Evolutionary conservation across 2,888 invertebrate genomes (phyloP).

Genomic region (Cistogaster globosa): DNA sequence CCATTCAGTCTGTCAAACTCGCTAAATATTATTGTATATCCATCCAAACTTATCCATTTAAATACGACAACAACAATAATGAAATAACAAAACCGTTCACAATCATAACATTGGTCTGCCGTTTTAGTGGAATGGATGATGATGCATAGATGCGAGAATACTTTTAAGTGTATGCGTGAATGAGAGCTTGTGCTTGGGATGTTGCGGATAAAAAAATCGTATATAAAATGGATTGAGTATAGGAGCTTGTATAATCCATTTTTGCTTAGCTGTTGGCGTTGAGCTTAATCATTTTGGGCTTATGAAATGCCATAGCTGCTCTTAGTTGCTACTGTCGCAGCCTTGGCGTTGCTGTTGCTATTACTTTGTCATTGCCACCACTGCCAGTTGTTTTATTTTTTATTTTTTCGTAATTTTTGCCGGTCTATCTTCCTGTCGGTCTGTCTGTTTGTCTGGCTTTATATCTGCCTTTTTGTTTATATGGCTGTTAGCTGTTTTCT

Average conservation of each 20-base stretch:
- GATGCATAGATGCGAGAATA: constrained; percentile 31
- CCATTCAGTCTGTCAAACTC: constrained; percentile 39
- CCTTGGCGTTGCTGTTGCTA: background rate
- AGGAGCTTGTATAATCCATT: constrained; percentile 71
- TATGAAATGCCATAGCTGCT: constrained; percentile 58
- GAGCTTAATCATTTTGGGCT: constrained; percentile 67
- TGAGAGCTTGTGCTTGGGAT: constrained; percentile 34
- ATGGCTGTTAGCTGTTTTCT: constrained; percentile 11
- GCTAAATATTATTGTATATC: constrained; percentile 44
- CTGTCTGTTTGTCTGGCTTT: constrained; percentile 36
- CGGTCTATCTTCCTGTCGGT: constrained; percentile 27
- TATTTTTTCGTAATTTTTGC: constrained; percentile 24
- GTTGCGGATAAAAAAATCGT: constrained; percentile 41
- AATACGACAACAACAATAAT: constrained; percentile 35
- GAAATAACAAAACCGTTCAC: constrained; percentile 36
- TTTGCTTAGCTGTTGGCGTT: constrained; percentile 70
- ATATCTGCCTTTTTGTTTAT: constrained; percentile 9
- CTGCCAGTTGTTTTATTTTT: constrained; percentile 20
- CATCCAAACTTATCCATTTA: constrained; percentile 66
- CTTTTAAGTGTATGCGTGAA: background rate
- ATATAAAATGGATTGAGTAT: constrained; percentile 59
- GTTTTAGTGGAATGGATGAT: constrained; percentile 22
- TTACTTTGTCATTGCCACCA: constrained; percentile 24
- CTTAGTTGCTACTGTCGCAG: constrained; percentile 50
- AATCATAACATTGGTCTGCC: constrained; percentile 56